Base-by-base conservation (phyloP, 2,113 vertebrate species). In the Seriola aureovittata region DNA sequence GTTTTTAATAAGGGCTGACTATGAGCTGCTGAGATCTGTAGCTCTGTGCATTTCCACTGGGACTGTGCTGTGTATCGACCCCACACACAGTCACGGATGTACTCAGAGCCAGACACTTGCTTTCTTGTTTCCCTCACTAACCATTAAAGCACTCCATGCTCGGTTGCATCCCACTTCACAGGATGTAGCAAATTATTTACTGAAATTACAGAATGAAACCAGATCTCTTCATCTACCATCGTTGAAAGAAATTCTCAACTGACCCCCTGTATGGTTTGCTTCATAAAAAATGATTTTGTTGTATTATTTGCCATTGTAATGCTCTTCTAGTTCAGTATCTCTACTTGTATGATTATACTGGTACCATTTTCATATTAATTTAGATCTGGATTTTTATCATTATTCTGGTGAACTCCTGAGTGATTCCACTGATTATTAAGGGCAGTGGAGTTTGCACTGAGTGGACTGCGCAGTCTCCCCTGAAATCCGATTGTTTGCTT, bases 1-100 rank as follows among this genome's bases (percentile, higher is more conserved):
- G 63, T 88, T 92, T 92, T 91, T 91, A 91, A 92, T 90, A 90
- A 91, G 74, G 76, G 54, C 85, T 76, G 81, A 82, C 81, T 85
- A 75, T 84, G 85, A 88, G 86, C 87, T 85, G 88, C 78, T 36
- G 78, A 90, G 88, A 89, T 91, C 81, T 89, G 79, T 80, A 81
- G 82, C 19, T 2, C 66, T 67, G 82, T 83, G 81, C 44, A 82
- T 88, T 88, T 89, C 93, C 90, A 71, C 75, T 70, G 90, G 83
- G 91, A 89, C 73, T 65, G 71, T 52, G 70, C 71, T 82, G 80
- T 73, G 73, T 84, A 91, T 89, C 68, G 85, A 92, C 89, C 80
- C 71, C 52, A 42, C 75, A 58, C 29, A 29, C 29, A 29, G 29
- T 29, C 29, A 29, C 29, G 29, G 29, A 2, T 29, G 29, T 29